A percentile compares a stretch with the other conserved stretches of the same genome.
These are phyloP conservation scores for Amphibalanus amphitrite DNA, from an alignment of 1,140 invertebrate species.

Conservation along the genomic window DNA sequence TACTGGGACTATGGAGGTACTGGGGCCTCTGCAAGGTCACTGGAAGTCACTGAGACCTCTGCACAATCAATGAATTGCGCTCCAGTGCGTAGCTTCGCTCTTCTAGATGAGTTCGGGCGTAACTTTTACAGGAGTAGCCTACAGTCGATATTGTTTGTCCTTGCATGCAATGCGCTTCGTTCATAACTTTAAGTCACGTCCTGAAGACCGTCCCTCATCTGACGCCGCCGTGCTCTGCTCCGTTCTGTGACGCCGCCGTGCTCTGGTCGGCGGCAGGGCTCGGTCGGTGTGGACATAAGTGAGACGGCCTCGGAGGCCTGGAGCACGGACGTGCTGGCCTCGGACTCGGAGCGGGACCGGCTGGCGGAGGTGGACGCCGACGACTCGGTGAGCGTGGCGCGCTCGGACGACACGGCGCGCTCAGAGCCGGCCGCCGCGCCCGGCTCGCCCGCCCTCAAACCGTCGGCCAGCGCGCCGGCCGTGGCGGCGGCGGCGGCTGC, in stretches of 20 bases:
- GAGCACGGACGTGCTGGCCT: conserved; percentile 90
- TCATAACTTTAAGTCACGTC: too few relatives aligned
- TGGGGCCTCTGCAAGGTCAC: too few relatives aligned
- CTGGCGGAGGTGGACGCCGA: conserved; percentile 73
- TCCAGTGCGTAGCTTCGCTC: too few relatives aligned
- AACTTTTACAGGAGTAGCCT: too few relatives aligned
- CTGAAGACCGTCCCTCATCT: conserved; percentile 6
- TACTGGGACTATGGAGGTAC: conserved; percentile 14
- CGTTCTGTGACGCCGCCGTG: background rate
- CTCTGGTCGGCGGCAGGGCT: background rate
- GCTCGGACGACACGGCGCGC: conserved; percentile 50
- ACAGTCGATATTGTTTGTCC: too few relatives aligned
- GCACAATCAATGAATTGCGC: too few relatives aligned
- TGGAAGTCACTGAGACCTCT: too few relatives aligned
- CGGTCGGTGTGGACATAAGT: conserved; percentile 40
- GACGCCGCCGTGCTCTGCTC: too few relatives aligned
- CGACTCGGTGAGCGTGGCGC: conserved; percentile 52
- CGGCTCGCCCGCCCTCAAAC: conserved; percentile 7
- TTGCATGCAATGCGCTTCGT: too few relatives aligned
- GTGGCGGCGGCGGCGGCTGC: conserved; percentile 1
- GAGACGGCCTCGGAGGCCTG: conserved; percentile 91
- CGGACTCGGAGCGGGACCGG: conserved; percentile 65
- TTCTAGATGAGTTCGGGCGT: too few relatives aligned
- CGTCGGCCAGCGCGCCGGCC: background rate
- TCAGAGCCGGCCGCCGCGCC: conserved; percentile 40